These are phyloP conservation scores for Pseudopodoces humilis DNA, from an alignment of 2,113 vertebrate species.

Conservation along the genomic window DNA sequence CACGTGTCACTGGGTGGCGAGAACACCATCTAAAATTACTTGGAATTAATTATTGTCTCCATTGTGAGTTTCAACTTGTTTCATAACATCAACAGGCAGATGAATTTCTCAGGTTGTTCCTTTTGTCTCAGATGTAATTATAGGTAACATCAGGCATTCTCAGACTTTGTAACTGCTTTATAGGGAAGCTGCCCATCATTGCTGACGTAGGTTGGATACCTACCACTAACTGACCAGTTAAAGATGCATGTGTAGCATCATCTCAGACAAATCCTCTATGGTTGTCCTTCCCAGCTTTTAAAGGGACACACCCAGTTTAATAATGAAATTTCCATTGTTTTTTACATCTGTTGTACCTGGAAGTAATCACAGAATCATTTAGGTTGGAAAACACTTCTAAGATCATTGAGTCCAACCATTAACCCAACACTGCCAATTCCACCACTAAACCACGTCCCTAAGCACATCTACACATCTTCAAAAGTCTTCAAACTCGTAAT, in stretches of 20 bases:
- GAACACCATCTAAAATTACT: constrained; percentile 5
- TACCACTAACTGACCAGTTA: not conserved
- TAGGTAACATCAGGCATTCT: not conserved
- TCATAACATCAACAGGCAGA: not conserved
- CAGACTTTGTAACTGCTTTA: not conserved
- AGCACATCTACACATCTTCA: not conserved
- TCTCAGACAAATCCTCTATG: not conserved
- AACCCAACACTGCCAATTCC: not conserved
- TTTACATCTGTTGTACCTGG: not conserved
- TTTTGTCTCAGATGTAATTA: constrained; percentile 51
- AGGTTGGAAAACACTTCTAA: not conserved
- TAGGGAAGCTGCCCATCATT: constrained; percentile 5
- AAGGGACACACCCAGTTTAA: not conserved
- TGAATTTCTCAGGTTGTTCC: not conserved
- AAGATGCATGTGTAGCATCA: not conserved
- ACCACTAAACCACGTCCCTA: not conserved
- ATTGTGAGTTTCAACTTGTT: not conserved
- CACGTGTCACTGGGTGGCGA: not conserved
- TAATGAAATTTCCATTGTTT: not conserved
- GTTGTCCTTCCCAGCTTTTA: not conserved
- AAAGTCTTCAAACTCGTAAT: not conserved
- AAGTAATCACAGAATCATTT: not conserved
- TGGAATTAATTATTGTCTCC: constrained; percentile 39
- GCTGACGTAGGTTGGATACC: not conserved
- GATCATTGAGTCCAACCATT: not conserved